These are phyloP conservation scores for Plebejus anna DNA, from an alignment of 2,888 invertebrate genomes.

Conservation along the genomic window DNA sequence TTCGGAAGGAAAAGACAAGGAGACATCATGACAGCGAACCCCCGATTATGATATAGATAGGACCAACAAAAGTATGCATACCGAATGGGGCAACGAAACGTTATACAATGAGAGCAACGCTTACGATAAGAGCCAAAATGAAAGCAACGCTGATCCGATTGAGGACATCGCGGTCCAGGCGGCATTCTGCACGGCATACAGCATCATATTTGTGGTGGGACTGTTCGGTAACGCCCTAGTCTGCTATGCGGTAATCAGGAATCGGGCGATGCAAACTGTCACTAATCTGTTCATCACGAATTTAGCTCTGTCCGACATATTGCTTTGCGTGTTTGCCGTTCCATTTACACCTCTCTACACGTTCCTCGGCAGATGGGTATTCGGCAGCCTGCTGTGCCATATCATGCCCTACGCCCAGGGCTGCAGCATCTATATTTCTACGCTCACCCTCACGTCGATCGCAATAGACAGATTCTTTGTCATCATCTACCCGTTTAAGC, in stretches of 20 bases:
- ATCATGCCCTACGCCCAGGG: conserved; percentile 93
- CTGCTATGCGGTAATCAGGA: conserved; percentile 91
- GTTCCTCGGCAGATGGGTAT: conserved; percentile 91
- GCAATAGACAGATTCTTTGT: conserved; percentile 96
- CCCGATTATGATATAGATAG: conserved; percentile 63
- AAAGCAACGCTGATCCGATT: conserved; percentile 75
- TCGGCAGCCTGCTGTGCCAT: conserved; percentile 90
- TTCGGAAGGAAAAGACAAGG: conserved; percentile 36
- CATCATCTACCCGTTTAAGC: conserved; percentile 92
- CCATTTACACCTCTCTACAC: conserved; percentile 95
- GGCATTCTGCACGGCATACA: conserved; percentile 87
- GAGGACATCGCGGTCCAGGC: conserved; percentile 85
- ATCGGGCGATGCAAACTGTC: conserved; percentile 94
- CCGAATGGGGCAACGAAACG: conserved; percentile 58
- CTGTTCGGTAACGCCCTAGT: conserved; percentile 91
- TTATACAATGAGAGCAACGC: conserved; percentile 50
- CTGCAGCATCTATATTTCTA: conserved; percentile 93
- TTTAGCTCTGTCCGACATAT: conserved; percentile 91
- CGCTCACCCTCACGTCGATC: conserved; percentile 92
- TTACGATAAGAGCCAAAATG: conserved; percentile 47
- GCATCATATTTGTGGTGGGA: conserved; percentile 88
- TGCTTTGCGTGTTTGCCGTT: conserved; percentile 91
- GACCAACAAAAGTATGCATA: conserved; percentile 59
- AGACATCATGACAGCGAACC: conserved; percentile 57
- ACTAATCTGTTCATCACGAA: conserved; percentile 96